phyloP scores from a whole-genome alignment of 2,888 invertebrate species.

The Polyploca ridens region DNA sequence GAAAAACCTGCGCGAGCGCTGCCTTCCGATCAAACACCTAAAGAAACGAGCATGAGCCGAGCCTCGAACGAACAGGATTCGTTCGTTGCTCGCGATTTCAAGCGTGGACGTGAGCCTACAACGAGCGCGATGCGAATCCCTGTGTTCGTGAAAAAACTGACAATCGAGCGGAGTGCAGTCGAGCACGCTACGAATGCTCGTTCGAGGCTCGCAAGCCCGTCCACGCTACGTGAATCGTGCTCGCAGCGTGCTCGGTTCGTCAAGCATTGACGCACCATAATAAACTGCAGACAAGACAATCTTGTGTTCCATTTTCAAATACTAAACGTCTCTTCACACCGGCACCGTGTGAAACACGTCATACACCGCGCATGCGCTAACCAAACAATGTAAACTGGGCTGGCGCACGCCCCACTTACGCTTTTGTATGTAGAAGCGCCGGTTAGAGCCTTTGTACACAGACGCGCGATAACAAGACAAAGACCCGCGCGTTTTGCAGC shows the following conservation, averaged over 20 bases:
- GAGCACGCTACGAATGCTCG: too few relatives aligned
- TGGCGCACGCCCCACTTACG: constrained; percentile 27
- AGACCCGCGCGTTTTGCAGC: not conserved
- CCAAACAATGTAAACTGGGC: constrained; percentile 17
- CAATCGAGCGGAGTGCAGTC: too few relatives aligned
- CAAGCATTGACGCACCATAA: not conserved
- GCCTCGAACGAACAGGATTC: too few relatives aligned
- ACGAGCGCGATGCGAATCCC: too few relatives aligned
- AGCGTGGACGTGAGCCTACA: too few relatives aligned
- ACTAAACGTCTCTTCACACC: constrained; percentile 4
- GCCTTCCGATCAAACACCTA: not conserved
- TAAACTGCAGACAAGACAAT: constrained; percentile 6
- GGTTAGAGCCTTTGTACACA: constrained; percentile 9
- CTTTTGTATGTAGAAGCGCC: constrained; percentile 24
- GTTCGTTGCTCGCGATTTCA: too few relatives aligned
- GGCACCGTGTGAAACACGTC: constrained; percentile 16
- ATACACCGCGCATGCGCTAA: constrained; percentile 17
- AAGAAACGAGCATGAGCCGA: not conserved
- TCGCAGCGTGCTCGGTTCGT: too few relatives aligned
- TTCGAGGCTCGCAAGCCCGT: too few relatives aligned
- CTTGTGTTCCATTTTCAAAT: constrained; percentile 8
- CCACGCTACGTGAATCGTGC: too few relatives aligned
- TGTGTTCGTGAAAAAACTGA: too few relatives aligned
- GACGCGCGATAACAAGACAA: constrained; percentile 15
- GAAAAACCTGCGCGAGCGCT: not conserved